Evolutionary conservation across 2,113 vertebrate species (phyloP), one percentile per base, ranked within the genome.

Genomic region (Plectropomus leopardus): DNA sequence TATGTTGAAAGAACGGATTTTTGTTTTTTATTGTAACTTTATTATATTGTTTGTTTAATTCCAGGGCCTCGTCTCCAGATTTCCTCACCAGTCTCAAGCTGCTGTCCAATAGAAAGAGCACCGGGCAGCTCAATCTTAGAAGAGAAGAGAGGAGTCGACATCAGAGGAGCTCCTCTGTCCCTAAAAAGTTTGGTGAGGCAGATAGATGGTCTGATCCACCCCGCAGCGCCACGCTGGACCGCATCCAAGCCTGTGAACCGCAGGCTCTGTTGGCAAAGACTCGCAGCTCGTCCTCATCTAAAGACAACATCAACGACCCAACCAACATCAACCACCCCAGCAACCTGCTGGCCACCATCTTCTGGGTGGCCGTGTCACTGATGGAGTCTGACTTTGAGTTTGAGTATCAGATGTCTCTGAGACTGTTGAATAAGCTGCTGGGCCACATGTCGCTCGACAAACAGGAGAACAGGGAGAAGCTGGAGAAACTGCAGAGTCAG

Each of bases 381-480:
- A 98, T 99, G 97, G 98, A 99, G 92, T 99, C 98, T 0, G 98
- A 99, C 93, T 99, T 99, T 94, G 98, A 99, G 89, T 99, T 98
- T 87, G 98, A 99, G 86, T 99, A 99, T 78, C 95, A 98, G 28
- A 98, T 99, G 98, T 96, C 98, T 2, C 78, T 99, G 65, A 90
- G 96, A 63, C 93, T 99, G 47, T 83, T 99, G 84, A 97, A 96
- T 79, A 97, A 98, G 88, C 94, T 99, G 10, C 94, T 99, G 89
- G 94, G 95, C 53, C 95, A 98, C 77, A 94, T 99, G 93, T 97
- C 97, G 0, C 93, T 99, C 1, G 97, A 97, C 88, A 97, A 98
- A 89, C 95, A 92, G 19, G 98, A 99, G 93, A 98, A 97, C 92
- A 85, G 97, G 73, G 98, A 99, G 83, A 97, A 96, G 71, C 93